These are phyloP conservation scores for Prenolepis imparis DNA, from an alignment of 2,888 invertebrate species.

Conservation along the genomic window DNA sequence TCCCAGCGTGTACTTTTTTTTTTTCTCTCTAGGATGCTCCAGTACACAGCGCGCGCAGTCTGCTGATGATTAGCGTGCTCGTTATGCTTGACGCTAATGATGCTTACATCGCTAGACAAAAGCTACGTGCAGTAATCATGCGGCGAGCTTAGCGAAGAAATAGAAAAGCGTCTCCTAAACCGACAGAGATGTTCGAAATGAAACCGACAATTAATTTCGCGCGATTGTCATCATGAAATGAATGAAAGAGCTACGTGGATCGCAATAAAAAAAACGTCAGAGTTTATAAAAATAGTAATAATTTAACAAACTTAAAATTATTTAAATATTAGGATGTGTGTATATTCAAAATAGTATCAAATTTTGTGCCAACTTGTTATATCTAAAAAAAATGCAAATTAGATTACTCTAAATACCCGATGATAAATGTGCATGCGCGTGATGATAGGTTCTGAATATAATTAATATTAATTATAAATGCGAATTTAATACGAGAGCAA, in stretches of 20 bases:
- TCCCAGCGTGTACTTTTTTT: constrained; percentile 47
- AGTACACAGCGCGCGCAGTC: constrained; percentile 73
- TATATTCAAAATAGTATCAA: background rate
- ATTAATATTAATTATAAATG: constrained; percentile 36
- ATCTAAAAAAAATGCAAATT: constrained; percentile 11
- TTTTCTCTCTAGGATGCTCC: constrained; percentile 67
- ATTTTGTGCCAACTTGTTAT: background rate
- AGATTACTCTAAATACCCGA: background rate
- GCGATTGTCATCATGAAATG: background rate
- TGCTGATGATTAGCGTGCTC: constrained; percentile 85
- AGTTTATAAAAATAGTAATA: background rate
- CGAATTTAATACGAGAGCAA: background rate
- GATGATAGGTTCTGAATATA: constrained; percentile 10
- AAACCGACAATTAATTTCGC: constrained; percentile 13
- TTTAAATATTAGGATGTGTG: background rate
- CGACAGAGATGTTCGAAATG: constrained; percentile 37
- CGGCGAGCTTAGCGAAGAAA: constrained; percentile 51
- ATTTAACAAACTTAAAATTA: background rate
- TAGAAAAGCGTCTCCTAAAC: background rate
- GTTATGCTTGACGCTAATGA: constrained; percentile 85
- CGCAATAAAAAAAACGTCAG: background rate
- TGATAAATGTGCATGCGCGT: constrained; percentile 2
- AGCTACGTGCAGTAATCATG: constrained; percentile 74
- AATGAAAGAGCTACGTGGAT: background rate
- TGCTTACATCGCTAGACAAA: constrained; percentile 83